phyloP scores from a whole-genome alignment of 2,797 vertebrate species.

The Tragopan temminckii region DNA sequence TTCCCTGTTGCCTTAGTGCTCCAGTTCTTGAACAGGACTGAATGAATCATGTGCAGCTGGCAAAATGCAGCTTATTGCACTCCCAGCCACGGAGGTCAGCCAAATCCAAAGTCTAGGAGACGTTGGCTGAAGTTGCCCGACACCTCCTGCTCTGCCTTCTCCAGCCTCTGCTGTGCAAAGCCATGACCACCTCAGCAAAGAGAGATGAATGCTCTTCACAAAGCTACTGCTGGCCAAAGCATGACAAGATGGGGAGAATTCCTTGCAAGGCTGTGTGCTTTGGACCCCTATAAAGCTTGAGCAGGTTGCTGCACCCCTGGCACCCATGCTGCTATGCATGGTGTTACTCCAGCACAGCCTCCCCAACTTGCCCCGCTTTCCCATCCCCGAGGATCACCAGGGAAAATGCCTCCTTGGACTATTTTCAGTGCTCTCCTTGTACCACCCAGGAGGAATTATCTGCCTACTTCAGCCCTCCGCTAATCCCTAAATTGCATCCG shows the following conservation, averaged over 20 bases:
- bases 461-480: constrained; percentile 20
- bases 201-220: background rate
- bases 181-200: background rate
- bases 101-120: background rate
- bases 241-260: background rate
- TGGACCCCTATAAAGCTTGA: background rate
- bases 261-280: background rate
- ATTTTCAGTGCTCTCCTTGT: background rate
- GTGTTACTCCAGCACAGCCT: background rate
- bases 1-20: background rate
- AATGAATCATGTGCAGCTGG: background rate
- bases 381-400: background rate
- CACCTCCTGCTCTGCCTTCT: background rate
- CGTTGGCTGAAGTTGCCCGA: background rate
- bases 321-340: rapidly evolving
- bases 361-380: background rate
- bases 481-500: constrained; percentile 55
- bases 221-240: background rate
- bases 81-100: background rate
- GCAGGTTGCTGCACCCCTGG: background rate
- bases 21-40: background rate
- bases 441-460: constrained; percentile 21
- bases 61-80: background rate
- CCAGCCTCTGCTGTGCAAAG: background rate
- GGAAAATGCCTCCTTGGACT: background rate